Base-by-base conservation (phyloP, 2,888 invertebrate genomes). In the Halictus quadricinctus region DNA sequence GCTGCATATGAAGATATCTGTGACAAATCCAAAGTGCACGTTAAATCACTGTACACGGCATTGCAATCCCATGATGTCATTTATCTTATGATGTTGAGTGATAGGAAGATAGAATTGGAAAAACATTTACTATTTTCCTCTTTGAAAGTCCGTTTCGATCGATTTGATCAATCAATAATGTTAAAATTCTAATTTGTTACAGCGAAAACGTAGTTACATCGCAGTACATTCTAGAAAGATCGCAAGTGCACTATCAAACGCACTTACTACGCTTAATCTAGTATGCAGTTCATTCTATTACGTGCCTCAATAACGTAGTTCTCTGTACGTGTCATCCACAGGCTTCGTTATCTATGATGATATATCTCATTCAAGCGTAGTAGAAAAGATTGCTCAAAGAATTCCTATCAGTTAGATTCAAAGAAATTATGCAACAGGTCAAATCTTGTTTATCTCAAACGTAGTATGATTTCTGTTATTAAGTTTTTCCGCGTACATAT, bases 21-120 rank as follows among this genome's bases (percentile, higher is more conserved):
- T 66, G 48, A 36, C 15, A 60, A 54, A 66, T 72, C 72, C 70
- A 75, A 66, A 43, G 72, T 54, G 60, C 21, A 48, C 36, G 25
- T 48, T 80, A 80, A 86, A 60, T 86, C 86, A 86, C 41, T 5
- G 21, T 25, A 36, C n/a, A 25, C 18, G 58, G 72, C 86, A 80
- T 86, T 78, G 72, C 66, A 18, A 72, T 50, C 60, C 41, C 21
- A 50, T 86, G 86, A 86, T 36, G 78, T 86, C 86, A 81, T 25
- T 70, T 41, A 66, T 60, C 21, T 69, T 76, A 50, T 66, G 25
- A 72, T 29, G 76, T 69, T 13, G n/a, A 46, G 46, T 12, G 60
- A 73, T 46, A 36, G 46, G 18, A 48, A 29, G 7, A 76, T 13
- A 1, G 41, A 73, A 29, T 73, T 48, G 25, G 10, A 5, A 0